Evolutionary conservation across 2,888 invertebrate species (phyloP).

Genomic region (Bugula neritina): DNA sequence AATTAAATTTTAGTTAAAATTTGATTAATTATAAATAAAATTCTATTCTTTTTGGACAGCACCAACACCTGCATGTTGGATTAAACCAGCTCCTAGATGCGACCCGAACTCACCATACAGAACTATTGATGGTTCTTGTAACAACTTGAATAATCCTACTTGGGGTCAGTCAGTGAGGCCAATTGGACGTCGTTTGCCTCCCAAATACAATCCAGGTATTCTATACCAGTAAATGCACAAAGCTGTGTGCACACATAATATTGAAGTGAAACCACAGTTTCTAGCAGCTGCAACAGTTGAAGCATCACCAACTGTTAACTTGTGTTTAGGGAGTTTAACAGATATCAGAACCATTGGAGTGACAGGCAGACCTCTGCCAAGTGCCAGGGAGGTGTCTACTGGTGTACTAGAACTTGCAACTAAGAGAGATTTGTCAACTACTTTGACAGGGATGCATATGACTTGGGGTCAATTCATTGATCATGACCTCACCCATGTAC

Average conservation of each 20-base stretch:
- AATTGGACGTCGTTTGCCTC: background rate
- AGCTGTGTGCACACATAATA: too few relatives aligned
- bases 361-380: constrained; percentile 32
- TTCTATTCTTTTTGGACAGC: background rate
- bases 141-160: constrained; percentile 16
- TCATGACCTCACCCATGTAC: constrained; percentile 35
- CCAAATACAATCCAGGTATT: constrained; percentile 21
- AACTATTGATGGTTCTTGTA: constrained; percentile 24
- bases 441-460: constrained; percentile 33
- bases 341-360: constrained; percentile 29
- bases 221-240: too few relatives aligned
- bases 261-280: too few relatives aligned
- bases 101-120: constrained; percentile 13
- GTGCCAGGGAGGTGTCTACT: constrained; percentile 33
- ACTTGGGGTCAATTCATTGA: constrained; percentile 37
- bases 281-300: too few relatives aligned
- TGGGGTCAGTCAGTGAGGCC: constrained; percentile 9
- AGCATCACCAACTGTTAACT: too few relatives aligned
- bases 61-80: background rate
- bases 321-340: background rate
- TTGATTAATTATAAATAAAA: too few relatives aligned
- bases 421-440: constrained; percentile 26
- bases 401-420: constrained; percentile 31
- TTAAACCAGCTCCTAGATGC: background rate
- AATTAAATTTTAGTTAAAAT: too few relatives aligned